Percentiles rank a stretch among this genome's conserved stretches.
phyloP scores from a whole-genome alignment of 1,140 invertebrate genomes.

The Drosophila persimilis region DNA sequence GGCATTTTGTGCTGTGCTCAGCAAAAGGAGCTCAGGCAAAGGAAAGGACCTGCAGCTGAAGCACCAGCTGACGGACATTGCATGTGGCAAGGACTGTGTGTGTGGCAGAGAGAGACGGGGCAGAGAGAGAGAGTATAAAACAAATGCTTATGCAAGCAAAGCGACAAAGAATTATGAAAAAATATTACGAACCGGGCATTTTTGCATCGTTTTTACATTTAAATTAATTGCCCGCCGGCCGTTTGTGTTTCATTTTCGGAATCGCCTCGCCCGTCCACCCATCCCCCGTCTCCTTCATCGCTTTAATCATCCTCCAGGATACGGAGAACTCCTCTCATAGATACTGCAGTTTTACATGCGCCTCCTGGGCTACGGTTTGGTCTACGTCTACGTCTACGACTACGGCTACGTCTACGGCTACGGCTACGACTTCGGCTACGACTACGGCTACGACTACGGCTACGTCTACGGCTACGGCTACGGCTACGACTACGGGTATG shows the following conservation, averaged over 20 bases:
- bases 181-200: constrained; percentile 44
- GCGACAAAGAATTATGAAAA: constrained; percentile 58
- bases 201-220: constrained; percentile 54
- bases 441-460: no score
- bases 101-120: constrained; percentile 10
- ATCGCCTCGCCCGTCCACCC: constrained; percentile 28
- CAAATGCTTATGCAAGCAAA: constrained; percentile 68
- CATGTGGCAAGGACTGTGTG: constrained; percentile 2
- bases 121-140: constrained; percentile 14
- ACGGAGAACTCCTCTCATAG: not conserved
- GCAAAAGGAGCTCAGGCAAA: constrained; percentile 37
- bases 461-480: no score
- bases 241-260: constrained; percentile 74
- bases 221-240: constrained; percentile 71
- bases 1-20: constrained; percentile 72
- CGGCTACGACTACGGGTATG: no score
- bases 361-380: not conserved
- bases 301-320: not conserved
- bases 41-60: constrained; percentile 3
- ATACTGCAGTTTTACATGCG: constrained; percentile 35
- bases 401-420: no score
- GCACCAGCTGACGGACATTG: constrained; percentile 21
- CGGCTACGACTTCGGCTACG: no score
- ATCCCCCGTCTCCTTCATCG: not conserved
- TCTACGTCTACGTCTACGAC: no score